These are phyloP conservation scores for Meliscaeva auricollis DNA, from an alignment of 2,888 invertebrate species.

Conservation along the genomic window DNA sequence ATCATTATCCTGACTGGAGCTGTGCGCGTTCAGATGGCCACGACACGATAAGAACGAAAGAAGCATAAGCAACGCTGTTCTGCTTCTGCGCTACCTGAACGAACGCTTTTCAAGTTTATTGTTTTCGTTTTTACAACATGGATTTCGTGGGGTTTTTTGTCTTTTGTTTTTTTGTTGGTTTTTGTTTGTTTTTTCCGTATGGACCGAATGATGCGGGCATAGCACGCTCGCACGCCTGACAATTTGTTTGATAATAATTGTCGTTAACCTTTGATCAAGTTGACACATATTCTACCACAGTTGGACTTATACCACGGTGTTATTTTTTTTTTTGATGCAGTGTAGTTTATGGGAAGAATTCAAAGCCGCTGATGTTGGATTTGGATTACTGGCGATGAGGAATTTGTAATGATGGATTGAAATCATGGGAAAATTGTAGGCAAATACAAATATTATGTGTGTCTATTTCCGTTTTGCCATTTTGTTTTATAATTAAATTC, in stretches of 20 bases:
- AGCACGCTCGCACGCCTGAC: slow-evolving; percentile 79
- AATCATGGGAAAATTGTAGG: slow-evolving; percentile 76
- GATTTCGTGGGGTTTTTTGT: slow-evolving; percentile 44
- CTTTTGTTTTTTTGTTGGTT: background rate
- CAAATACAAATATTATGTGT: slow-evolving; percentile 19
- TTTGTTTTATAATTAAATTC: slow-evolving; percentile 10
- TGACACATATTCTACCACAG: slow-evolving; percentile 80
- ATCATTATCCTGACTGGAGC: slow-evolving; percentile 79
- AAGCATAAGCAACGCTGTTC: slow-evolving; percentile 19
- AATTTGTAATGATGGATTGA: slow-evolving; percentile 77
- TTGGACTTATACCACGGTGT: slow-evolving; percentile 12
- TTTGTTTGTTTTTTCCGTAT: background rate
- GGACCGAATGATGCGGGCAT: slow-evolving; percentile 23
- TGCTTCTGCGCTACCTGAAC: slow-evolving; percentile 28
- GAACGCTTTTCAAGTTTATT: slow-evolving; percentile 72
- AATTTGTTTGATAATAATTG: slow-evolving; percentile 84
- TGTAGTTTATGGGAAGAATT: slow-evolving; percentile 64
- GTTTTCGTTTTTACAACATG: slow-evolving; percentile 31
- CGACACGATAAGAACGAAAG: slow-evolving; percentile 57
- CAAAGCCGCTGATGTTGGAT: slow-evolving; percentile 33
- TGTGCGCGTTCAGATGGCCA: slow-evolving; percentile 66
- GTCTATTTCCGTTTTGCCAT: background rate
- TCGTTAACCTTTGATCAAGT: slow-evolving; percentile 82
- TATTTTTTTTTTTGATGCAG: slow-evolving; percentile 49
- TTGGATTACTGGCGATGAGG: slow-evolving; percentile 49